Percentiles rank a stretch among this genome's conserved stretches.
Conservation (phyloP, 2,797 vertebrate species). For the Leptatherina wallacei region DNA sequence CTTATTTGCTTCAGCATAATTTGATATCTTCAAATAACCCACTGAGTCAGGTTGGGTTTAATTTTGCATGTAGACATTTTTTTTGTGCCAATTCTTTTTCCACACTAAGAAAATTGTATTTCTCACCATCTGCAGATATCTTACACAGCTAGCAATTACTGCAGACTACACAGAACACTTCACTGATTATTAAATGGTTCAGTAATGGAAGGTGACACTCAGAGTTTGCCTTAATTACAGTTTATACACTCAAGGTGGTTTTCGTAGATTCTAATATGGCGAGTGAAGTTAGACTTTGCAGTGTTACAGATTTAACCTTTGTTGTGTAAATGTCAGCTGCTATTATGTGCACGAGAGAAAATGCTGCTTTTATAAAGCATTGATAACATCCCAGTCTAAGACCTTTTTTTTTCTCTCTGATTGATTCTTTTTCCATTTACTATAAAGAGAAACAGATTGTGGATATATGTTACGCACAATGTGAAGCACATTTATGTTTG, state of each 20-base stretch:
- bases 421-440: not conserved
- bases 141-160: conserved; percentile 22
- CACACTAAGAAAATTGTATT: not conserved
- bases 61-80: conserved; percentile 19
- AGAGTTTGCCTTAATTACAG: conserved; percentile 40
- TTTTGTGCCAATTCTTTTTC: not conserved
- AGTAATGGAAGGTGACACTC: conserved; percentile 16
- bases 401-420: not conserved
- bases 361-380: conserved; percentile 27
- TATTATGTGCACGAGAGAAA: conserved; percentile 35
- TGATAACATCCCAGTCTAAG: conserved; percentile 8
- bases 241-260: conserved; percentile 1
- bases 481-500: not conserved
- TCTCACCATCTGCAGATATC: conserved; percentile 20
- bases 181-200: conserved; percentile 17
- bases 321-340: conserved; percentile 24
- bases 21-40: conserved; percentile 16
- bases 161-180: conserved; percentile 9
- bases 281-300: conserved; percentile 28
- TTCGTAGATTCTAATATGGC: conserved; percentile 14
- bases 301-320: conserved; percentile 18
- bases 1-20: conserved; percentile 14
- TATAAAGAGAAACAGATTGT: not conserved
- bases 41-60: conserved; percentile 13
- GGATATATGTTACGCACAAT: not conserved